phyloP scores from a whole-genome alignment of 2,113 vertebrate genomes.

The Istiophorus platypterus region DNA sequence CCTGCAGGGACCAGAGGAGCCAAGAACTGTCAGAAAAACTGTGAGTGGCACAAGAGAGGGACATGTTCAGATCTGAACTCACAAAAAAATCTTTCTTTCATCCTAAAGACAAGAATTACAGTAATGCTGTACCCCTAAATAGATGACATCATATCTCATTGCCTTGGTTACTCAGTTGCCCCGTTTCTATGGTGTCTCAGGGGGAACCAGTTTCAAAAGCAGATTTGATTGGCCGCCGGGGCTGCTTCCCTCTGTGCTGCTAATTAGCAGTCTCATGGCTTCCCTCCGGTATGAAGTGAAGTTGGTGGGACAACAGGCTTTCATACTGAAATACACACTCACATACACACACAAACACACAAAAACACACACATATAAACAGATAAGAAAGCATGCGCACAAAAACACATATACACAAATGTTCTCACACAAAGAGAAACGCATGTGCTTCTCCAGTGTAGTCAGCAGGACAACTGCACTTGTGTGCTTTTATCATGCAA shows the following conservation, averaged over 20 bases:
- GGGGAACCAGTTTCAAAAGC: conserved; percentile 69
- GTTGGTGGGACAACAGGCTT: conserved; percentile 64
- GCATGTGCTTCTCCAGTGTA: not conserved
- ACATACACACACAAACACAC: conserved; percentile 10
- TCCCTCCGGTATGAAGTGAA: conserved; percentile 67
- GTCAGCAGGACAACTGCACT: conserved; percentile 1
- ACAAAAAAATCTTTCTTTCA: conserved; percentile 4
- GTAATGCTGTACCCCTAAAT: conserved; percentile 17
- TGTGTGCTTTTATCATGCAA: conserved; percentile 33
- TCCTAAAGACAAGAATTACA: conserved; percentile 27
- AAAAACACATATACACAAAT: conserved; percentile 18
- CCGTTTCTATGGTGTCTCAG: conserved; percentile 70
- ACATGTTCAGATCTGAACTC: conserved; percentile 28
- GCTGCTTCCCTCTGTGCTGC: conserved; percentile 68
- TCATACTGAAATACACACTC: conserved; percentile 28
- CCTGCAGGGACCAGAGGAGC: conserved; percentile 25
- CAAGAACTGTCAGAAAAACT: not conserved
- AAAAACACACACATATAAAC: conserved; percentile 21
- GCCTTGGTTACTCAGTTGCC: conserved; percentile 54
- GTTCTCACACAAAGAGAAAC: conserved; percentile 1
- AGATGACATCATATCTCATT: conserved; percentile 65
- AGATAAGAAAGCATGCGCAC: not conserved
- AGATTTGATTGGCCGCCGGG: conserved; percentile 68
- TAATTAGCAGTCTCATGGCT: conserved; percentile 75
- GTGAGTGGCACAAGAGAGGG: conserved; percentile 12